Evolutionary conservation across 2,113 vertebrate species (phyloP), one percentile per base, ranked within the genome.

Genomic region (Tragelaphus buxtoni): DNA sequence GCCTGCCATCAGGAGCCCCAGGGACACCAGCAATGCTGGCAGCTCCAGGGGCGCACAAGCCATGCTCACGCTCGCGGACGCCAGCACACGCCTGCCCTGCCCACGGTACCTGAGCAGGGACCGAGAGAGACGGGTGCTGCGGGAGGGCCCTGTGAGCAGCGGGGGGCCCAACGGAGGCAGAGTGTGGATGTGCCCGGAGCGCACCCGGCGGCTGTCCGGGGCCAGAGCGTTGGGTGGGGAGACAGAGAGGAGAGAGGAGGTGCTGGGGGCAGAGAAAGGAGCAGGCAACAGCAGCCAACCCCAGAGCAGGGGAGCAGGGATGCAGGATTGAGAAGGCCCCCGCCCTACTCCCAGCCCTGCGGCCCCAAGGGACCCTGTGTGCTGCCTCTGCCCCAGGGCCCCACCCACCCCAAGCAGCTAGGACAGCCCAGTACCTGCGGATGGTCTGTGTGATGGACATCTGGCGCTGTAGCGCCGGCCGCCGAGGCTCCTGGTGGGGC

Each of bases 361-460:
- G 11, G 24, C 7, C 58, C 20, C 9, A 17, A 30, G 17, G 79
- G 60, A 20, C 6, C 28, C 10, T 0, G 32, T 32, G 17, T 28
- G 26, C 24, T 89, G 39, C 87, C 86, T 77, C 14, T 0, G 0
- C 4, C 35, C 65, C 30, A 74, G 69, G 22, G 69, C 69, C 69
- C 65, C 9, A 1, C 18, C 65, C 20, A 0, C 45, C 14, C 2
- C 0, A 0, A 51, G 20, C 9, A 9, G 22, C 81, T 26, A 0
- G 24, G 26, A 42, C 9, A 0, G 1, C 0, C 2, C 0, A 0
- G 9, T 96, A 99, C 99, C 99, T 99, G 98, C 99, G 99, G 98
- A 99, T 99, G 97, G 99, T 99, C 98, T 99, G 99, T 20, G 99
- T 99, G 98, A 99, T 99, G 49, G 99, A 99, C 18, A 99, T 99